Evolutionary conservation across 2,113 vertebrate species (phyloP), one percentile per base, ranked within the genome.

Genomic region (Rhinoderma darwinii): DNA sequence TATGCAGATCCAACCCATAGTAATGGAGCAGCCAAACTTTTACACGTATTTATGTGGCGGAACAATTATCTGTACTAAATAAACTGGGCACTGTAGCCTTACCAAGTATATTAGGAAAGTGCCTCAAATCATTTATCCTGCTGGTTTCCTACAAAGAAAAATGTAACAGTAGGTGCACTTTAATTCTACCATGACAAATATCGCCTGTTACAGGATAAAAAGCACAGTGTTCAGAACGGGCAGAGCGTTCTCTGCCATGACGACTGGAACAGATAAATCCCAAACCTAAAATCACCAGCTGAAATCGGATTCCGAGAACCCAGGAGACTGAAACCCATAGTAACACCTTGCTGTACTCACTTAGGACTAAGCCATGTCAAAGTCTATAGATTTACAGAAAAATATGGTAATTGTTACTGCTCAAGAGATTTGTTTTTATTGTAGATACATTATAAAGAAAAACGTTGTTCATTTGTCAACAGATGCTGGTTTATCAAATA

Each of bases 341-440:
- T 81, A 59, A 81, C 78, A n/a, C 30, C 78, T 43, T n/a, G 32
- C 30, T 54, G 20, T 22, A 56, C 47, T 78, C 44, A 78, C 75
- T 20, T 18, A 35, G 30, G 75, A 50, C 30, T 39, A 37, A 70
- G 27, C 17, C 18, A 35, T 22, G 1, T 72, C 8, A 35, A 66
- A 27, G 68, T 66, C 61, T 61, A 66, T 30, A 32, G 61, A 66
- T 68, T 68, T 17, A 68, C 63, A 68, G 4, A 2, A 68, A 68
- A 12, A 27, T 25, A 59, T 1, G 61, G 27, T 27, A 30, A 66
- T 35, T 35, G 61, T 66, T 35, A 35, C 18, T 17, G 10, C 14
- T 66, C 27, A 27, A 10, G 1, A 37, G 3, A 9, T 59, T 25
- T 5, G 5, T 22, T 14, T 70, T 37, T 35, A 18, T 18, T 35